These are phyloP conservation scores for Neogobius melanostomus DNA, from an alignment of 2,113 vertebrate species.

Conservation along the genomic window DNA sequence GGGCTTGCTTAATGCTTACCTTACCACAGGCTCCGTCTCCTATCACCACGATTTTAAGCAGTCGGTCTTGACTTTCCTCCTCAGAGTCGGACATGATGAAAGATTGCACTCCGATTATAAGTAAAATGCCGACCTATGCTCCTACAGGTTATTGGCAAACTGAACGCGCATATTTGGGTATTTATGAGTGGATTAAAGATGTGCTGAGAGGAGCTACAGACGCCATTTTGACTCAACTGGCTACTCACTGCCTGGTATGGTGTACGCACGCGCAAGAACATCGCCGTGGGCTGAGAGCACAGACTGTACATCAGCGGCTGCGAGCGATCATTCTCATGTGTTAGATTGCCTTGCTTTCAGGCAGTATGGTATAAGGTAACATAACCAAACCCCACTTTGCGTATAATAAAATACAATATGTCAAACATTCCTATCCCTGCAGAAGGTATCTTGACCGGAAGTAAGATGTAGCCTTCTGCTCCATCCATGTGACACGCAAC, in stretches of 20 bases:
- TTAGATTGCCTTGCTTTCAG: too few relatives aligned
- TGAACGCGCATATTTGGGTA: constrained; percentile 13
- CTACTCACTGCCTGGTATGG: constrained; percentile 22
- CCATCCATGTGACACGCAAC: constrained; percentile 66
- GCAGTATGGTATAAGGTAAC: too few relatives aligned
- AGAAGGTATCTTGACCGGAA: constrained; percentile 33
- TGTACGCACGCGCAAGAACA: neutral
- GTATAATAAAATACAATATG: too few relatives aligned
- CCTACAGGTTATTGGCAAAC: neutral
- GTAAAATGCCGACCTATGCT: neutral
- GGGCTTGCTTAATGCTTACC: constrained; percentile 79
- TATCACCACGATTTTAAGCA: constrained; percentile 92
- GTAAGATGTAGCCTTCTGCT: constrained; percentile 14
- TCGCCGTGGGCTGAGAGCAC: neutral
- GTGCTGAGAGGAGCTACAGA: constrained; percentile 49
- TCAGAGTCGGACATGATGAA: constrained; percentile 93
- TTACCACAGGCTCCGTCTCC: constrained; percentile 97
- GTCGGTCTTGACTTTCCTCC: constrained; percentile 90
- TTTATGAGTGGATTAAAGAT: constrained; percentile 66
- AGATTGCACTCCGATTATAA: neutral
- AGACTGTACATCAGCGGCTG: too few relatives aligned
- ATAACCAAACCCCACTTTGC: too few relatives aligned
- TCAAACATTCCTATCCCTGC: neutral
- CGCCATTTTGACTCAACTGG: constrained; percentile 80
- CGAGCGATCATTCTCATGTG: too few relatives aligned